Evolutionary conservation across 2,797 vertebrate species (phyloP).

Genomic region (Phylloscopus collybita): DNA sequence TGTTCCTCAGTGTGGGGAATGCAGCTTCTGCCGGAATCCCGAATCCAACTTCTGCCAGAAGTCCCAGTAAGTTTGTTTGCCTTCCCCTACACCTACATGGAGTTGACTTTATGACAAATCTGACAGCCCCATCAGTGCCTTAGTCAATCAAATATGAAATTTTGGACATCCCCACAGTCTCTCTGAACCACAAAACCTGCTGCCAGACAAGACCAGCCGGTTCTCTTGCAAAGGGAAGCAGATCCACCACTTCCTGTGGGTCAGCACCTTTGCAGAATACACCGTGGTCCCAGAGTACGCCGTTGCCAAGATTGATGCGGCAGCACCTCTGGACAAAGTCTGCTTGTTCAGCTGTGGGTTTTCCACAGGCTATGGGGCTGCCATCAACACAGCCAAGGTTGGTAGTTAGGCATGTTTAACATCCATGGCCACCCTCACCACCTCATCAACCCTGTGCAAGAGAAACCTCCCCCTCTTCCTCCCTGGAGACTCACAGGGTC

Average conservation of each 20-base stretch:
- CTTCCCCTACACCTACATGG: not conserved
- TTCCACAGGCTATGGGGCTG: conserved; percentile 95
- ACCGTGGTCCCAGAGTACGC: conserved; percentile 76
- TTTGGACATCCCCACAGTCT: not conserved
- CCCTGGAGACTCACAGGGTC: not conserved
- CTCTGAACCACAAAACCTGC: conserved; percentile 37
- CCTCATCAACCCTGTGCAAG: not conserved
- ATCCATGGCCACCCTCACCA: fast-evolving
- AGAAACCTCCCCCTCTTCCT: not conserved
- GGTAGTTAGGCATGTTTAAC: fast-evolving
- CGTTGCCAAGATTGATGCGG: conserved; percentile 87
- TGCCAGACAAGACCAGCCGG: conserved; percentile 76
- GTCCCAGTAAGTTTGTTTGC: conserved; percentile 59
- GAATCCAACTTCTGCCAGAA: conserved; percentile 72
- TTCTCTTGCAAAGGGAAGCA: conserved; percentile 80
- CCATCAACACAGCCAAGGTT: conserved; percentile 93
- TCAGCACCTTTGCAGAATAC: conserved; percentile 82
- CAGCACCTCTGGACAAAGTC: conserved; percentile 91
- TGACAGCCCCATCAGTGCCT: fast-evolving
- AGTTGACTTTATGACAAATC: not conserved
- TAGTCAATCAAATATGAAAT: not conserved
- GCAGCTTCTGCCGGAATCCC: conserved; percentile 69
- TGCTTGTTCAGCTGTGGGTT: conserved; percentile 94
- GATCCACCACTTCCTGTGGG: conserved; percentile 78
- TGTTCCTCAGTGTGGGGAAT: conserved; percentile 66